A percentile compares a stretch with the other conserved stretches of the same genome.
phyloP scores from a whole-genome alignment of 2,888 invertebrate genomes.

The Chrysodeixis includens region DNA sequence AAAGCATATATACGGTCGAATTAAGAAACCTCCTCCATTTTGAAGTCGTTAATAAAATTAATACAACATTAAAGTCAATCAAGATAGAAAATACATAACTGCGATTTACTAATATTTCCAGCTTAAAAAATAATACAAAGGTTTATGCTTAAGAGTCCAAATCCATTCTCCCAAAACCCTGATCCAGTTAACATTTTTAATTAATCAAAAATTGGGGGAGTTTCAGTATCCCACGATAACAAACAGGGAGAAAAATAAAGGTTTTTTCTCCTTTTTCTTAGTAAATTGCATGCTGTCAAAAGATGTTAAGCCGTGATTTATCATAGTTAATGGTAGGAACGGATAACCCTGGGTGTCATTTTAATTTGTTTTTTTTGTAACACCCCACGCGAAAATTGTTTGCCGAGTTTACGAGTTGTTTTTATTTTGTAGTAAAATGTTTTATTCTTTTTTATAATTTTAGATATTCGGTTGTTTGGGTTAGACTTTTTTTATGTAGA shows the following conservation, averaged over 20 bases:
- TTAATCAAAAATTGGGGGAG: too few species aligned
- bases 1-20: too few species aligned
- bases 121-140: too few species aligned
- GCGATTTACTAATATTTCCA: too few species aligned
- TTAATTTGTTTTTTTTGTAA: conserved; percentile 40
- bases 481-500: too few species aligned
- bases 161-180: background rate
- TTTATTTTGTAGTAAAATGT: conserved; percentile 14
- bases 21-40: too few species aligned
- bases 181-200: background rate
- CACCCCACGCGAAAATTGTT: conserved; percentile 22
- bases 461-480: too few species aligned
- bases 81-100: too few species aligned
- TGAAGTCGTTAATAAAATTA: too few species aligned
- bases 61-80: too few species aligned
- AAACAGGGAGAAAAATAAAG: conserved; percentile 10
- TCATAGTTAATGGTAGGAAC: conserved; percentile 33
- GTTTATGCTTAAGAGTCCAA: background rate
- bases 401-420: conserved; percentile 10
- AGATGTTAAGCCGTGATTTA: conserved; percentile 41
- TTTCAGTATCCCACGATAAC: background rate
- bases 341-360: conserved; percentile 31
- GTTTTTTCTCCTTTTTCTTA: conserved; percentile 26
- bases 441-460: conserved; percentile 15
- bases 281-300: conserved; percentile 42